Conservation (phyloP, 2,113 vertebrate genomes). For the Machaerirhynchus nigripectus region DNA sequence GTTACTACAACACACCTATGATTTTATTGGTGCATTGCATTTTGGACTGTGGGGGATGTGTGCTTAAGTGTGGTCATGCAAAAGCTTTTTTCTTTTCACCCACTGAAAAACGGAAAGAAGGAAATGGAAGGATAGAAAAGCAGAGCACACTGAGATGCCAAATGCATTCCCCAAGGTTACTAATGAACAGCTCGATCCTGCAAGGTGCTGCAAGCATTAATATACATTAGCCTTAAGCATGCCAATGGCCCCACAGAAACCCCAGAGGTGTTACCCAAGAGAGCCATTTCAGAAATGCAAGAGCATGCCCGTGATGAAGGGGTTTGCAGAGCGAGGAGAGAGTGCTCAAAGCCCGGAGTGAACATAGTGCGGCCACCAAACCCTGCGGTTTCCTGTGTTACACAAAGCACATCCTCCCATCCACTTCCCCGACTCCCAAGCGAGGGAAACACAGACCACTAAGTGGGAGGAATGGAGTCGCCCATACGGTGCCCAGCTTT, state of each 20-base stretch:
- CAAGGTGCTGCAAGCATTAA: neutral
- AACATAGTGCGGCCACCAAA: neutral
- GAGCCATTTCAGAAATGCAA: neutral
- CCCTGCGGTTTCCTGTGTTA: fast-evolving
- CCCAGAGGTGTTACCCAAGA: neutral
- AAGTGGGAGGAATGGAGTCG: neutral
- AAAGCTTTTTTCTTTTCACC: neutral
- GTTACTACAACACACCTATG: fast-evolving
- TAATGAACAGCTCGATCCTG: neutral
- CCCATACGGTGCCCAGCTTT: fast-evolving
- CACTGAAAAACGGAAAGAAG: neutral
- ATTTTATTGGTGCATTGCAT: neutral
- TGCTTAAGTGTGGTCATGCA: neutral
- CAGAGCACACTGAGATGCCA: neutral
- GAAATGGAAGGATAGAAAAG: neutral
- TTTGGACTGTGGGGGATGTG: neutral
- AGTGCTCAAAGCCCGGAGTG: neutral
- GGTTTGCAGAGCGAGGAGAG: neutral
- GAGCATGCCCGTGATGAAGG: neutral
- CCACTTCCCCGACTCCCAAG: neutral
- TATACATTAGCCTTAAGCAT: neutral
- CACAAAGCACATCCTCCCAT: neutral
- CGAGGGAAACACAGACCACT: neutral
- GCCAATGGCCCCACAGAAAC: neutral
- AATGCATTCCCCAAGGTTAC: neutral